phyloP scores from a whole-genome alignment of 1,140 invertebrate genomes.

The Formica selysi region DNA sequence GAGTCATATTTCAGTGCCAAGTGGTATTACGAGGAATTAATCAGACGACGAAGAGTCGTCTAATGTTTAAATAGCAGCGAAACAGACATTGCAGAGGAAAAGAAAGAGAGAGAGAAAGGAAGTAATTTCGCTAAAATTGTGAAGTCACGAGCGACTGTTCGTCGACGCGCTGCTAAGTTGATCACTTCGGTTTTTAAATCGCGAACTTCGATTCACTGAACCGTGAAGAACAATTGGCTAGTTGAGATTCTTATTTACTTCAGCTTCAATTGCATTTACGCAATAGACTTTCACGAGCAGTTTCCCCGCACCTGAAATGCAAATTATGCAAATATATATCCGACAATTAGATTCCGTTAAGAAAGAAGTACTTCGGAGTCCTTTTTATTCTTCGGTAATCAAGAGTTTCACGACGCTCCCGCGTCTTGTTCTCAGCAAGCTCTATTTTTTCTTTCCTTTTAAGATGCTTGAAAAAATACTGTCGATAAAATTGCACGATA shows the following conservation, averaged over 20 bases:
- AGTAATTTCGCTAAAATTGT: conserved; percentile 38
- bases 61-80: conserved; percentile 23
- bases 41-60: neutral
- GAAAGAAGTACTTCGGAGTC: conserved; percentile 26
- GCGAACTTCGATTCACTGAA: conserved; percentile 40
- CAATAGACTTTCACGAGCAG: conserved; percentile 52
- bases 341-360: conserved; percentile 50
- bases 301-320: conserved; percentile 15
- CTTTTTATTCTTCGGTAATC: conserved; percentile 37
- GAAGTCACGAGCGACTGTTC: conserved; percentile 43
- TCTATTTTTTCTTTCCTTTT: neutral
- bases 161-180: conserved; percentile 41
- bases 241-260: conserved; percentile 52
- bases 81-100: conserved; percentile 27
- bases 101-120: too few species aligned
- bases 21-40: conserved; percentile 19
- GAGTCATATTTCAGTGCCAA: conserved; percentile 4
- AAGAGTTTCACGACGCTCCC: conserved; percentile 2
- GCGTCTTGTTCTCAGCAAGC: too few species aligned
- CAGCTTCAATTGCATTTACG: conserved; percentile 51
- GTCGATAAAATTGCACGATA: conserved; percentile 28
- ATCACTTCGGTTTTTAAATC: conserved; percentile 61
- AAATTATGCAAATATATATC: conserved; percentile 56
- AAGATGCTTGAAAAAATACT: conserved; percentile 44
- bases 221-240: conserved; percentile 35